Percentiles rank a stretch among this genome's conserved stretches.
Evolutionary conservation across 1,140 invertebrate species (phyloP).

Genomic region (Laupala kohalensis): DNA sequence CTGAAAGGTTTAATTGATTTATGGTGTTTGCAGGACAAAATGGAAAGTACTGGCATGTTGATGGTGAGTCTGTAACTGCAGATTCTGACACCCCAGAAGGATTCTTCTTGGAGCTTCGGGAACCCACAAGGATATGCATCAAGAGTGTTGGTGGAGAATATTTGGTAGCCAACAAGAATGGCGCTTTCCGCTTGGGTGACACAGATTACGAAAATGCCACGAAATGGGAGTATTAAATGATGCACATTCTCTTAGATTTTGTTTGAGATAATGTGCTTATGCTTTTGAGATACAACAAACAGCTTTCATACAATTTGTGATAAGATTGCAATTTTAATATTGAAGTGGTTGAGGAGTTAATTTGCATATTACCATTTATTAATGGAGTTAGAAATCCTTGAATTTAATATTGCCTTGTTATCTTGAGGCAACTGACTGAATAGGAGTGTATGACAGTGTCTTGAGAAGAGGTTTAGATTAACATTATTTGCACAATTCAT

Average conservation of each 20-base stretch:
- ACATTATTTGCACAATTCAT: background rate
- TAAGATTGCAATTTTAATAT: background rate
- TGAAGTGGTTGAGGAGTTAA: background rate
- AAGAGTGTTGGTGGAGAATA: conserved; percentile 59
- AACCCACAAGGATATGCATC: conserved; percentile 83
- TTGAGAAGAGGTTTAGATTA: background rate
- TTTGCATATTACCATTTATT: background rate
- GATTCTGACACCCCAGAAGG: conserved; percentile 74
- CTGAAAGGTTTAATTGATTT: too few relatives aligned
- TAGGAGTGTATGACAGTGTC: background rate
- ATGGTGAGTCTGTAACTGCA: conserved; percentile 72
- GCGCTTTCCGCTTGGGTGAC: conserved; percentile 72
- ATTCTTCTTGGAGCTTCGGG: conserved; percentile 84
- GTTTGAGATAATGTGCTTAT: too few relatives aligned
- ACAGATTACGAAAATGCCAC: conserved; percentile 66
- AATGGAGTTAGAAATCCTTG: background rate
- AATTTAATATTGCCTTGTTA: background rate
- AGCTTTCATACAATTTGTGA: background rate
- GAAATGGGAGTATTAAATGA: conserved; percentile 82
- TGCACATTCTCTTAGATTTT: background rate
- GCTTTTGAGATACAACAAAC: background rate
- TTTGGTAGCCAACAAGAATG: conserved; percentile 86
- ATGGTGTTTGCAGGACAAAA: conserved; percentile 55
- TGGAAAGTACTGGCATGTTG: conserved; percentile 85
- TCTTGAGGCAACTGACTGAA: background rate